Evolutionary conservation across 2,113 vertebrate species (phyloP).

Genomic region (Chiloscyllium plagiosum): DNA sequence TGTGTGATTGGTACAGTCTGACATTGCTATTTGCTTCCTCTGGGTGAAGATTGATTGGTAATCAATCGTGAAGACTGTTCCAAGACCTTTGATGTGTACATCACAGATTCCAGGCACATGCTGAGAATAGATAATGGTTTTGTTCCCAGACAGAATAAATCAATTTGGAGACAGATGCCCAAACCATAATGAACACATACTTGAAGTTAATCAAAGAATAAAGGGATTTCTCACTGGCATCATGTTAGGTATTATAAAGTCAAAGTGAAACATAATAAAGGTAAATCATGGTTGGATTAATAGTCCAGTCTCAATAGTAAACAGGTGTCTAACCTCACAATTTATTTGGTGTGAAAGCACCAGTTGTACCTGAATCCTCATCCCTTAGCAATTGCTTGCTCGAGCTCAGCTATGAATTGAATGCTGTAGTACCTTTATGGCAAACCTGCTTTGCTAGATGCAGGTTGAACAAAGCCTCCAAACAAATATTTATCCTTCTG

Average conservation of each 20-base stretch:
- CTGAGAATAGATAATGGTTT: constrained; percentile 6
- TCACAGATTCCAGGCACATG: constrained; percentile 10
- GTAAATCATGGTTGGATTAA: background rate
- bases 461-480: background rate
- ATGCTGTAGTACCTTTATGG: background rate
- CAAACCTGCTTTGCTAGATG: background rate
- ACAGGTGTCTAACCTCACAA: background rate
- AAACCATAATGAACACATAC: background rate
- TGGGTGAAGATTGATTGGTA: constrained; percentile 5
- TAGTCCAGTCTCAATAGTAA: background rate
- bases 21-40: background rate
- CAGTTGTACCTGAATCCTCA: background rate
- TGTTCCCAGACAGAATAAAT: constrained; percentile 1
- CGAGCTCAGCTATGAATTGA: background rate
- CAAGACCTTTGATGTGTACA: constrained; percentile 15
- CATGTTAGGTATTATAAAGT: background rate
- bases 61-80: background rate
- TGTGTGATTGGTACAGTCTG: constrained; percentile 7
- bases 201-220: background rate
- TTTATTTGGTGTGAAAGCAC: background rate
- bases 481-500: background rate
- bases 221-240: background rate
- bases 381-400: background rate
- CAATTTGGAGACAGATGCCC: background rate
- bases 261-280: background rate